phyloP scores from a whole-genome alignment of 2,797 vertebrate genomes.

The Aplochiton taeniatus region DNA sequence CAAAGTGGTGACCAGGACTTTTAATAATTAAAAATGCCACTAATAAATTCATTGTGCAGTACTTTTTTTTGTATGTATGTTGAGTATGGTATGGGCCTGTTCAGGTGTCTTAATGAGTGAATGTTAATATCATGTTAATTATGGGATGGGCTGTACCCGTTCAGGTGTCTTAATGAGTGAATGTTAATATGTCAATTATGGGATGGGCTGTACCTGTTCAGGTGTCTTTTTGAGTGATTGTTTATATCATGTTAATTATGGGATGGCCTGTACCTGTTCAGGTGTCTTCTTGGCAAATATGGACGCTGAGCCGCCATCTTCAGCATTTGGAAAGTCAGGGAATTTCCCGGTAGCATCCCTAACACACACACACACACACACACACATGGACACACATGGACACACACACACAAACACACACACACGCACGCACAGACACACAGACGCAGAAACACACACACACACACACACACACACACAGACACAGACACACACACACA shows the following conservation, averaged over 20 bases:
- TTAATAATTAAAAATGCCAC: too few relatives aligned
- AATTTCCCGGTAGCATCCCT: slow-evolving; percentile 82
- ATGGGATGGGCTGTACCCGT: too few relatives aligned
- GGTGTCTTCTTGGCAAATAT: slow-evolving; percentile 82
- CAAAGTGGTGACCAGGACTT: too few relatives aligned
- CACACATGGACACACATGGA: neutral
- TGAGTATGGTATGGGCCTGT: too few relatives aligned
- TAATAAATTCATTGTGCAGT: too few relatives aligned
- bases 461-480: neutral
- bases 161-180: neutral
- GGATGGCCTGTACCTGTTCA: slow-evolving; percentile 74
- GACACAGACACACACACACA: too few relatives aligned
- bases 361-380: slow-evolving; percentile 15
- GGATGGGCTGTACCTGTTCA: too few relatives aligned
- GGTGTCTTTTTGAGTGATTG: neutral
- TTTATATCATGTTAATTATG: neutral
- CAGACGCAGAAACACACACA: neutral
- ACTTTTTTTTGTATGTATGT: too few relatives aligned
- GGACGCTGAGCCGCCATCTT: slow-evolving; percentile 77
- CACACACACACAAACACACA: neutral
- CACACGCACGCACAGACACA: neutral
- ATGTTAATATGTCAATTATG: neutral
- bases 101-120: neutral
- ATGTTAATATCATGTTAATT: neutral
- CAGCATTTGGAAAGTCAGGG: slow-evolving; percentile 76